Evolutionary conservation across 2,113 vertebrate species (phyloP).

Genomic region (Urocynchramus pylzowi): DNA sequence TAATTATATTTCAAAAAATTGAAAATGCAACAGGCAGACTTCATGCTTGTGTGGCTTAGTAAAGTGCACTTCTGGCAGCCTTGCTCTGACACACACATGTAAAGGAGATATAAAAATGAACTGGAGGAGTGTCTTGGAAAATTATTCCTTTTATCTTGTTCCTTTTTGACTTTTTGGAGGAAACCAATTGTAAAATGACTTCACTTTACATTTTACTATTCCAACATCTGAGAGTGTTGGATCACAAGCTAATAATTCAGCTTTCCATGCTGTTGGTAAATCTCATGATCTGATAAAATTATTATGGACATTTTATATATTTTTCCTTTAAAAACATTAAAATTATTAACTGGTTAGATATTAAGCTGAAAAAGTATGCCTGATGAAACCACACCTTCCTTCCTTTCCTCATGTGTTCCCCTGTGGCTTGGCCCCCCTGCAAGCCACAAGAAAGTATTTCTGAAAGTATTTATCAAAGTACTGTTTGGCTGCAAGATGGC

Average conservation of each 20-base stretch:
- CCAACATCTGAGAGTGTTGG: not conserved
- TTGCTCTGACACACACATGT: not conserved
- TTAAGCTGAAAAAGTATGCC: not conserved
- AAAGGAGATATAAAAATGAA: not conserved
- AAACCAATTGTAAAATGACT: not conserved
- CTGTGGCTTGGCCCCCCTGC: not conserved
- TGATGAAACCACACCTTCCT: not conserved
- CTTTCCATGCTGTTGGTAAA: not conserved
- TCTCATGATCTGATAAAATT: not conserved
- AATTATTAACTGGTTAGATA: not conserved
- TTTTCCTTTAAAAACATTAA: not conserved
- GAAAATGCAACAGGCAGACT: not conserved
- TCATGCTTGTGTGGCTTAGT: not conserved
- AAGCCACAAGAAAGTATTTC: constrained; percentile 24
- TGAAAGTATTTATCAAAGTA: constrained; percentile 15
- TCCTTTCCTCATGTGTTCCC: not conserved
- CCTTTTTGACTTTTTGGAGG: not conserved
- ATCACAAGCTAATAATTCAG: not conserved
- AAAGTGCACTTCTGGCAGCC: not conserved
- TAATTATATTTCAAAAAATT: not conserved
- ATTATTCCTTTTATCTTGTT: not conserved
- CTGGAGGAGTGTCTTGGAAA: not conserved
- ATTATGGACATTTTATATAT: not conserved
- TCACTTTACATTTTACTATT: not conserved
- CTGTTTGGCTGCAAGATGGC: not conserved